Conservation (phyloP, 35 echinoderm and acorn worm species). For the Diadema setosum region DNA sequence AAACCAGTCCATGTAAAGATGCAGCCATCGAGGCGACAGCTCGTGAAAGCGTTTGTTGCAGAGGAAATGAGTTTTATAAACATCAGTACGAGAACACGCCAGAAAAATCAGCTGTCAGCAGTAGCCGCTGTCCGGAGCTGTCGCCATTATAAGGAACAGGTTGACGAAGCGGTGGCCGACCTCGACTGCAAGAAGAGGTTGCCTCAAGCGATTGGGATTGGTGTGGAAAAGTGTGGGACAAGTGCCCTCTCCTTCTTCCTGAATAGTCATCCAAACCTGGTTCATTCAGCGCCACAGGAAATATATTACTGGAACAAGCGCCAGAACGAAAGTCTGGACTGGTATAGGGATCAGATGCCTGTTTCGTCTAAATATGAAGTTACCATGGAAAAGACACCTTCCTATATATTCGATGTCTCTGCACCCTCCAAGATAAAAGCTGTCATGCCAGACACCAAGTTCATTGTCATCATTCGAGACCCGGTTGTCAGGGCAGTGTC, state of each 20-base stretch:
- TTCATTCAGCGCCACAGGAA: background rate
- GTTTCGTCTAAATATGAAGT: conserved; percentile 6
- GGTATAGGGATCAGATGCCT: conserved; percentile 25
- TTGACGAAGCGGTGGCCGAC: too few species aligned
- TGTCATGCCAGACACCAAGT: conserved; percentile 8
- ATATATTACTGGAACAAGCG: background rate
- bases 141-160: too few species aligned
- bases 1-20: too few species aligned
- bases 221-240: conserved; percentile 55
- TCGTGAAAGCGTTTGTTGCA: too few species aligned
- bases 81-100: too few species aligned
- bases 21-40: too few species aligned
- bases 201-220: conserved; percentile 33
- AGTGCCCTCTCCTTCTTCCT: conserved; percentile 30
- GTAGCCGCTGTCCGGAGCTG: too few species aligned
- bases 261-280: conserved; percentile 13
- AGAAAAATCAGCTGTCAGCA: too few species aligned
- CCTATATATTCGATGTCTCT: conserved; percentile 6
- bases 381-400: conserved; percentile 37
- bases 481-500: conserved; percentile 42
- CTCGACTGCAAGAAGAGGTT: conserved; percentile 11
- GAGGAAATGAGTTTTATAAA: too few species aligned
- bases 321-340: background rate
- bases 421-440: background rate
- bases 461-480: conserved; percentile 57